phyloP scores from a whole-genome alignment of 2,888 invertebrate genomes.

The Caenorhabditis panamensis region DNA sequence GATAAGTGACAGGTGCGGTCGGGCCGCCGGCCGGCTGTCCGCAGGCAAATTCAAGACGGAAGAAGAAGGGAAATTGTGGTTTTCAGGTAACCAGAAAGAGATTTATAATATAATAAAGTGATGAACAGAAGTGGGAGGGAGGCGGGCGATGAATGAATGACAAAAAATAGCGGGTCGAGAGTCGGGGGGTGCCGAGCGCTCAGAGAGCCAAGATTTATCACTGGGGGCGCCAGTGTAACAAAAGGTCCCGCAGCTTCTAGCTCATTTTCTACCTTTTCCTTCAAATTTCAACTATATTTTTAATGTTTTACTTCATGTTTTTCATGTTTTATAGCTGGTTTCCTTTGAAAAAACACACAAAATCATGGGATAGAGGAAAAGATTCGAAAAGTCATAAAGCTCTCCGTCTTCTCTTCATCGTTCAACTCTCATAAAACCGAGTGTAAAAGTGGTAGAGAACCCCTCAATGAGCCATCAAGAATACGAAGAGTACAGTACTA shows the following conservation, averaged over 20 bases:
- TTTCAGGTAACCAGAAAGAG: neutral
- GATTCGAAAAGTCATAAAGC: neutral
- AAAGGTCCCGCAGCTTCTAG: neutral
- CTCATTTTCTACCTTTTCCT: conserved; percentile 1
- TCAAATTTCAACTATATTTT: too few species aligned
- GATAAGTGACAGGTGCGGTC: conserved; percentile 57
- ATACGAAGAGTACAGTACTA: too few species aligned
- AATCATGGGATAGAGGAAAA: neutral
- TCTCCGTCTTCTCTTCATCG: too few species aligned
- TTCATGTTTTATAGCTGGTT: too few species aligned
- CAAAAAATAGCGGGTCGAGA: conserved; percentile 15
- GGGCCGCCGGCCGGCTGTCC: neutral
- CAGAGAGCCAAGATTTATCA: conserved; percentile 44
- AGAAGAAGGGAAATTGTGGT: neutral
- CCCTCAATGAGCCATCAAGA: too few species aligned
- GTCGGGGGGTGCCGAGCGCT: conserved; percentile 26
- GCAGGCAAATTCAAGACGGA: neutral
- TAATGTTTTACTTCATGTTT: too few species aligned
- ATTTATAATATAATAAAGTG: too few species aligned
- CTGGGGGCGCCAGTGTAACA: conserved; percentile 30
- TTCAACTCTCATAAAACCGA: neutral
- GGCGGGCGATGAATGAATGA: too few species aligned
- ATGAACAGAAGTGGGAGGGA: too few species aligned
- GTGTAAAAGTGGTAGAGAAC: neutral
- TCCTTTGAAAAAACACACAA: too few species aligned